Conservation (phyloP, 2,888 invertebrate genomes). For the Dryadula phaetusa region DNA sequence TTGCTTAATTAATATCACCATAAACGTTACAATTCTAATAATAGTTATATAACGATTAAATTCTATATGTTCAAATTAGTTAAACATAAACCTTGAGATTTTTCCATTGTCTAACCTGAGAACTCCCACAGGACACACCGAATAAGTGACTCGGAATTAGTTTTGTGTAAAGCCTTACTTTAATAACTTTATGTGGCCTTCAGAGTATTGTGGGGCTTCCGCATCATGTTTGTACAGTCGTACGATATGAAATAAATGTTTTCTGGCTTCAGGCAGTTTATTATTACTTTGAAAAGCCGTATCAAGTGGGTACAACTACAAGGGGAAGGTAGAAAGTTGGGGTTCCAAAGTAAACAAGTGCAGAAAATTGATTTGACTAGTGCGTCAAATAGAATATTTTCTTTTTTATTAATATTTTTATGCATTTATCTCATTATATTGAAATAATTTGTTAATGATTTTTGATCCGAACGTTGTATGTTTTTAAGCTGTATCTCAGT, state of each 20-base stretch:
- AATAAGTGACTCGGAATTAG: conserved; percentile 63
- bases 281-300: conserved; percentile 79
- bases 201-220: conserved; percentile 74
- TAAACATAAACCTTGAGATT: conserved; percentile 34
- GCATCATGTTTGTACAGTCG: conserved; percentile 69
- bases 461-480: background rate
- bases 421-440: conserved; percentile 44
- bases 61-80: conserved; percentile 17
- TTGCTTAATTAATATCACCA: too few relatives aligned
- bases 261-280: conserved; percentile 83
- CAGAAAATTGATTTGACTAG: conserved; percentile 71
- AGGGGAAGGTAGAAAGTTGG: conserved; percentile 64
- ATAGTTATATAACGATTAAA: background rate
- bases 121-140: conserved; percentile 11
- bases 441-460: background rate
- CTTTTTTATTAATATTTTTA: conserved; percentile 57
- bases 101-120: conserved; percentile 36
- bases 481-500: background rate
- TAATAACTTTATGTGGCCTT: conserved; percentile 78
- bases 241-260: conserved; percentile 79
- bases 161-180: conserved; percentile 76
- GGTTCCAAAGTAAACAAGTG: conserved; percentile 78
- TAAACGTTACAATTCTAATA: too few relatives aligned
- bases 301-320: conserved; percentile 63
- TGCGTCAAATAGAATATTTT: conserved; percentile 68